A percentile compares a stretch with the other conserved stretches of the same genome.
phyloP scores from a whole-genome alignment of 53 echinoderm and acorn worm genomes.

The Holothuria leucospilota region DNA sequence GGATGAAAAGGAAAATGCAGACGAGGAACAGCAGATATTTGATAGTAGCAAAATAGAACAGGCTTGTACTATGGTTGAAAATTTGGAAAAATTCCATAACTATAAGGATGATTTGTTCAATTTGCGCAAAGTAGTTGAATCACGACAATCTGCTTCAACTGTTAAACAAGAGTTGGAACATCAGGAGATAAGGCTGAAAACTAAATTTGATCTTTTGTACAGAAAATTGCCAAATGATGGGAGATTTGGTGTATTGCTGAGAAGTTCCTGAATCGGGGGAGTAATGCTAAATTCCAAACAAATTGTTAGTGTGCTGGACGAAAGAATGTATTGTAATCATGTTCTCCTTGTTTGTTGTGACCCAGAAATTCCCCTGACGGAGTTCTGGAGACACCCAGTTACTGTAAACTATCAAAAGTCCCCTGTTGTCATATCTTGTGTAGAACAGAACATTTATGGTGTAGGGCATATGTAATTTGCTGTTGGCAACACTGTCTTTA shows the following conservation, averaged over 20 bases:
- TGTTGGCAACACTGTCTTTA: not conserved
- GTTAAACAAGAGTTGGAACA: not conserved
- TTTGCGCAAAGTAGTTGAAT: too few relatives aligned
- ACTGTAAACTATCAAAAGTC: too few relatives aligned
- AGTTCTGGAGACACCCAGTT: not conserved
- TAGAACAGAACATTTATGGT: not conserved
- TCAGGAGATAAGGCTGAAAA: not conserved
- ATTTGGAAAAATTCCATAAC: too few relatives aligned
- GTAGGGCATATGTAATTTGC: not conserved
- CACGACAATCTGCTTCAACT: too few relatives aligned
- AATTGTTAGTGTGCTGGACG: not conserved
- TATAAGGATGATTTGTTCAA: too few relatives aligned
- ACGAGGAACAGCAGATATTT: too few relatives aligned
- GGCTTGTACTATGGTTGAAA: too few relatives aligned
- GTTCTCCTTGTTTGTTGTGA: not conserved
- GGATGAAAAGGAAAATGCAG: too few relatives aligned
- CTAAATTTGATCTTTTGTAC: not conserved
- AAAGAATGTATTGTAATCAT: not conserved
- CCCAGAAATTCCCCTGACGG: not conserved
- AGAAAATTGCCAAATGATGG: not conserved
- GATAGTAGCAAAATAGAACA: too few relatives aligned
- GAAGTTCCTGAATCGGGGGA: not conserved
- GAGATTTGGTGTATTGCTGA: not conserved
- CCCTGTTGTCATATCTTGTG: not conserved
- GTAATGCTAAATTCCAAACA: not conserved